These are phyloP conservation scores for Solea senegalensis DNA, from an alignment of 2,113 vertebrate species.

Conservation along the genomic window DNA sequence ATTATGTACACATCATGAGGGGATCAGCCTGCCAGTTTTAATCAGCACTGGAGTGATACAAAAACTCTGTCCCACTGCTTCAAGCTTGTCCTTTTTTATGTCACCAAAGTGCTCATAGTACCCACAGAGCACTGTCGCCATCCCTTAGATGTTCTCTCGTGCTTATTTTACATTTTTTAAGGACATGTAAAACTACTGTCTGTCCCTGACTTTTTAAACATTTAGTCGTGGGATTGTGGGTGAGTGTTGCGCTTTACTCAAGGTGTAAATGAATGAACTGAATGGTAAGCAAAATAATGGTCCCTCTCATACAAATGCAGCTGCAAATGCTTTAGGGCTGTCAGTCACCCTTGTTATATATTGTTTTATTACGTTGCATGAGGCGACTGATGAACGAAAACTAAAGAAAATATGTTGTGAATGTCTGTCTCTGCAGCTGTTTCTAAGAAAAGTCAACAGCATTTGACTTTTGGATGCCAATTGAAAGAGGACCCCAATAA, in stretches of 20 bases:
- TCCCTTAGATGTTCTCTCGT: conserved; percentile 45
- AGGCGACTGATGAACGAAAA: conserved; percentile 22
- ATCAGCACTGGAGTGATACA: conserved; percentile 52
- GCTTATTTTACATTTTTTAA: conserved; percentile 61
- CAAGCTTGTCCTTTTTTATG: conserved; percentile 50
- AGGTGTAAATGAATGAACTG: neutral
- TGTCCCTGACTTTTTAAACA: neutral
- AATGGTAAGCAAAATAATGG: neutral
- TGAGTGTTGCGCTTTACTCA: too few species aligned
- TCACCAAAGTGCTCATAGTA: conserved; percentile 52
- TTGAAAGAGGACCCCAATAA: conserved; percentile 64
- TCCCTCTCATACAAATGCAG: conserved; percentile 32
- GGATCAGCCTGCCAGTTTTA: conserved; percentile 60
- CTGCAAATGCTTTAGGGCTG: conserved; percentile 40
- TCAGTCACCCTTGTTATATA: conserved; percentile 41
- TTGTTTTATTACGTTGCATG: conserved; percentile 8
- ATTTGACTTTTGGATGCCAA: conserved; percentile 69
- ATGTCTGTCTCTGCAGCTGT: conserved; percentile 68
- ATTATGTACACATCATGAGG: conserved; percentile 69
- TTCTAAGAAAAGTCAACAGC: conserved; percentile 68
- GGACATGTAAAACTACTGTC: neutral
- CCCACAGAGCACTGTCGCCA: conserved; percentile 38
- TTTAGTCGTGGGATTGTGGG: too few species aligned
- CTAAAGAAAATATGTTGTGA: conserved; percentile 24
- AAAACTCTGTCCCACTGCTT: conserved; percentile 40